These are phyloP conservation scores for Sphinx pinastri DNA, from an alignment of 2,888 invertebrate genomes.

Conservation along the genomic window DNA sequence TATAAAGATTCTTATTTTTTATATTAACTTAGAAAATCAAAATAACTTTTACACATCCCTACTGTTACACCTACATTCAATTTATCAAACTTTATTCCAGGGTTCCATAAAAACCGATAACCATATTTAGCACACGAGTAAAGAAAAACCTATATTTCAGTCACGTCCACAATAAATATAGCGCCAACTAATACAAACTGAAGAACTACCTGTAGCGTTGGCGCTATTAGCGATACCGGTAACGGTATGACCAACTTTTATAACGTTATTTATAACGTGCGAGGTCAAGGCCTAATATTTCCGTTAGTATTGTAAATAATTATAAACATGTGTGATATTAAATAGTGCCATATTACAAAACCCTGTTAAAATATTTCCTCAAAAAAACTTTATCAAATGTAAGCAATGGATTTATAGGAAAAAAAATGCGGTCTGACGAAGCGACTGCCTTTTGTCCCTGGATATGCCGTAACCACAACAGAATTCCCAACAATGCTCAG, in stretches of 20 bases:
- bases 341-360: too few relatives aligned
- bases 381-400: background rate
- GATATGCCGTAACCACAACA: background rate
- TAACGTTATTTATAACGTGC: background rate
- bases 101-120: background rate
- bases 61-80: background rate
- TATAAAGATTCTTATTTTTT: too few relatives aligned
- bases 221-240: slow-evolving; percentile 7
- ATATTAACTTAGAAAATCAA: too few relatives aligned
- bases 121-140: slow-evolving; percentile 1
- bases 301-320: background rate
- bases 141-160: slow-evolving; percentile 46
- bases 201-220: slow-evolving; percentile 45
- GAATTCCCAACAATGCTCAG: background rate
- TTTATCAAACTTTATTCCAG: slow-evolving; percentile 15
- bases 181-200: slow-evolving; percentile 51
- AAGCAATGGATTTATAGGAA: background rate
- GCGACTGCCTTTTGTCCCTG: slow-evolving; percentile 5
- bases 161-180: slow-evolving; percentile 59
- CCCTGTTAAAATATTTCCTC: too few relatives aligned
- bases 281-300: background rate
- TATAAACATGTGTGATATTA: background rate
- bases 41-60: too few relatives aligned
- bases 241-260: slow-evolving; percentile 2
- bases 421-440: background rate